These are phyloP conservation scores for Netelia inedita DNA, from an alignment of 2,888 invertebrate species.

Conservation along the genomic window DNA sequence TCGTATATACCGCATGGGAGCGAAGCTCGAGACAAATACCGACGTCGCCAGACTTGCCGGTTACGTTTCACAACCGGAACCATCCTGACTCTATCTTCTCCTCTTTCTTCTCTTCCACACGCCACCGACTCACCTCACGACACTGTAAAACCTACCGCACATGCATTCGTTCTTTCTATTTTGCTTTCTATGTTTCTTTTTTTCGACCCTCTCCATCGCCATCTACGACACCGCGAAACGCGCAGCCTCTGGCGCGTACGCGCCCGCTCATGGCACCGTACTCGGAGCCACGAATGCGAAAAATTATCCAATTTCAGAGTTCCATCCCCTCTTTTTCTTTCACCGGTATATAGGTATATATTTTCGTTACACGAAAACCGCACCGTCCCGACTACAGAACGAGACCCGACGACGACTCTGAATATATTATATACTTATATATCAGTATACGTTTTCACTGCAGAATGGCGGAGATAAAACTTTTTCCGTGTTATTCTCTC, in stretches of 20 bases:
- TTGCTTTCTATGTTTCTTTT: slow-evolving; percentile 21
- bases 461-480: background rate
- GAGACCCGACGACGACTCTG: background rate
- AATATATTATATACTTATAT: background rate
- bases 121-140: background rate
- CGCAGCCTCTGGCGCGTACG: slow-evolving; percentile 6
- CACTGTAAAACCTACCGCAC: slow-evolving; percentile 31
- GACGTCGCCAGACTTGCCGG: slow-evolving; percentile 52
- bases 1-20: background rate
- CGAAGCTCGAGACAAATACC: slow-evolving; percentile 56
- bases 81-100: slow-evolving; percentile 39
- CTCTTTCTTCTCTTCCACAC: slow-evolving; percentile 38
- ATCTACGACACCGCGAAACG: slow-evolving; percentile 20
- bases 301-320: slow-evolving; percentile 69
- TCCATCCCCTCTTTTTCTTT: slow-evolving; percentile 43
- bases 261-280: background rate
- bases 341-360: slow-evolving; percentile 18
- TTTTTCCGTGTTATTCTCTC: slow-evolving; percentile 36
- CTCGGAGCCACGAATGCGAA: slow-evolving; percentile 65
- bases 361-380: slow-evolving; percentile 43
- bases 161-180: slow-evolving; percentile 15
- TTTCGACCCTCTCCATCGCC: slow-evolving; percentile 35
- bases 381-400: slow-evolving; percentile 3
- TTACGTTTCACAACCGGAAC: slow-evolving; percentile 62
- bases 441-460: background rate